Base-by-base conservation (phyloP, 2,888 invertebrate genomes). In the Caenorhabditis sp. region DNA sequence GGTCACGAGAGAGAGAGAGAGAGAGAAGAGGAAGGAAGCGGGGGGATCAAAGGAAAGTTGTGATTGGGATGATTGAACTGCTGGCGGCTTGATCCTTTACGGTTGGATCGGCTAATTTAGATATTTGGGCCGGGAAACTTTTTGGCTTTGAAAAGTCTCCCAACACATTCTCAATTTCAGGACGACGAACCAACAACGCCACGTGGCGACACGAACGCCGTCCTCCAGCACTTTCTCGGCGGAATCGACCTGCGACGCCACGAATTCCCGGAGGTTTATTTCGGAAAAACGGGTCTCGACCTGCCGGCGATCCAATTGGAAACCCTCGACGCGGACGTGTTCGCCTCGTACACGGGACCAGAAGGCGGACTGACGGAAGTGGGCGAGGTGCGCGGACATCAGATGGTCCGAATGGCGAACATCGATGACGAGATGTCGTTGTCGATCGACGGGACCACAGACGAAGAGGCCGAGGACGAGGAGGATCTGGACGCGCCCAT, bases 321-420 rank as follows among this genome's bases (percentile, higher is more conserved):
- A 48, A 13, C 26, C n/a, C 61, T 84, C 4, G 77, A 82, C 20
- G n/a, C 59, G 5, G 79, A 82, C 1, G 79, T 84, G 4, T 74
- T 84, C n/a, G 93, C 93, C 9, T 93, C 94, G 62, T 93, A 93
- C 87, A 93, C 94, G 0, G 95, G 95, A 8, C 95, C 95, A 0
- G 93, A 93, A 84, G 93, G 93, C 70, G 95, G 95, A 1, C 91
- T 95, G 3, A 93, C 93, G 0, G 92, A 93, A 52, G 87, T 87
- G 20, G 85, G 84, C 48, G 81, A 81, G 63, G 83, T 87, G n/a
- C 62, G 84, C 7, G 77, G 79, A 9, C 72, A 78, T 13, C 85
- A 85, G 35, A 82, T 89, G 46, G 85, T 79, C 24, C 73, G 81
- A 39, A 87, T 88, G 83, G 88, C 88, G 0, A 88, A 88, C 59